These are phyloP conservation scores for Chrysemys picta DNA, from an alignment of 2,113 vertebrate species.

Conservation along the genomic window DNA sequence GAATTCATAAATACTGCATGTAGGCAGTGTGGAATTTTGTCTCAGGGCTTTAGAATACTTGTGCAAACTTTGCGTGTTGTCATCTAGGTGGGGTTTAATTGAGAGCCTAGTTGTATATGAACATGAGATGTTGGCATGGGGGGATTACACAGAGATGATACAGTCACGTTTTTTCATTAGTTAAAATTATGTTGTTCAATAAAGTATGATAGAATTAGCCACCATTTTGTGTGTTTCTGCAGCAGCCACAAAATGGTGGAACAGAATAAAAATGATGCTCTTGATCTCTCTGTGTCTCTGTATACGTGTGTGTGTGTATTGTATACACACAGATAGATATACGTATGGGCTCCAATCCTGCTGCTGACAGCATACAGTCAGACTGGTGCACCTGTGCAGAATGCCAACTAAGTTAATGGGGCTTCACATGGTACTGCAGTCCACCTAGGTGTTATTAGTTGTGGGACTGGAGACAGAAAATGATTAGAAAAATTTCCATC, in stretches of 20 bases:
- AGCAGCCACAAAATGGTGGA: neutral
- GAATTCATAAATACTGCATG: neutral
- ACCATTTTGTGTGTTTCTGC: neutral
- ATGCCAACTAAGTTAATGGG: neutral
- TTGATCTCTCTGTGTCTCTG: neutral
- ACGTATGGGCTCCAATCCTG: neutral
- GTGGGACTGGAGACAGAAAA: neutral
- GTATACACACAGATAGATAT: neutral
- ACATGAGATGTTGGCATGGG: conserved; percentile 1
- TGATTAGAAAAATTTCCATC: neutral
- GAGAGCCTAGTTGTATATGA: neutral
- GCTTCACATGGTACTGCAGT: neutral
- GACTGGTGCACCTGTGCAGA: neutral
- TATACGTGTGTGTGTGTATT: neutral
- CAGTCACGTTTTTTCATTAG: neutral
- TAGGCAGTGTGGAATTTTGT: neutral
- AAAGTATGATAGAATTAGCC: neutral
- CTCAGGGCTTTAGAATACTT: conserved; percentile 37
- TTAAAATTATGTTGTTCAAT: neutral
- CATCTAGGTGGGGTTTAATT: neutral
- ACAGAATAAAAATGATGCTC: neutral
- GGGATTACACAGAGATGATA: neutral
- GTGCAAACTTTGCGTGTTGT: neutral
- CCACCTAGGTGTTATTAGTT: neutral
- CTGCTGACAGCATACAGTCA: neutral